A percentile compares a stretch with the other conserved stretches of the same genome.
Evolutionary conservation across 2,113 vertebrate genomes (phyloP).

Genomic region (Gymnocephalus cernua): DNA sequence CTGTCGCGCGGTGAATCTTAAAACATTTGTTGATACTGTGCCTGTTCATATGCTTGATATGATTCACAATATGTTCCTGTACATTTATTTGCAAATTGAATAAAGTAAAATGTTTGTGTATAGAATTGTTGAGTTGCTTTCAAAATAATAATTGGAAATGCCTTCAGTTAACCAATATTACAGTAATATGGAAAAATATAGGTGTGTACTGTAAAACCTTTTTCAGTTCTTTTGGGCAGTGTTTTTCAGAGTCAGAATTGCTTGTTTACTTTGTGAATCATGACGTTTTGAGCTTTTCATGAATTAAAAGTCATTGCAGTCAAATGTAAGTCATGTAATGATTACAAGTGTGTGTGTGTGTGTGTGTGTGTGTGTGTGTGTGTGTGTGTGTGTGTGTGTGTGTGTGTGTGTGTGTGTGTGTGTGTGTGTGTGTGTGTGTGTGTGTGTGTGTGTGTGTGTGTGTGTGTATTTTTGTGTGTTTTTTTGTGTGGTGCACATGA

Average conservation of each 20-base stretch:
- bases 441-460: conserved; percentile 16
- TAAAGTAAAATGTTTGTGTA: background rate
- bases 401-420: conserved; percentile 11
- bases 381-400: conserved; percentile 14
- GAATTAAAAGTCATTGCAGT: conserved; percentile 65
- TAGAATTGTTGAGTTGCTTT: background rate
- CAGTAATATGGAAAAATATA: background rate
- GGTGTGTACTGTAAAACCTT: background rate
- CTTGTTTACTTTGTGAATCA: conserved; percentile 40
- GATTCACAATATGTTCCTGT: background rate
- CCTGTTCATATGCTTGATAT: background rate
- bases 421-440: conserved; percentile 3
- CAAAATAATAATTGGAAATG: background rate
- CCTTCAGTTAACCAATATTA: background rate
- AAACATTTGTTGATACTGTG: background rate
- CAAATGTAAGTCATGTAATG: conserved; percentile 60
- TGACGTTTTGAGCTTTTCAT: conserved; percentile 59
- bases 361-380: conserved; percentile 24
- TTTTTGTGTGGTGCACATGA: background rate
- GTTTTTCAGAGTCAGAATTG: background rate
- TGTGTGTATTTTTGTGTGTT: conserved; percentile 3
- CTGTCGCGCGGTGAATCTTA: background rate
- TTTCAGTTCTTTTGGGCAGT: background rate
- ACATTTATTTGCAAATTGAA: conserved; percentile 2
- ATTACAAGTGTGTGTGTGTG: conserved; percentile 5